A percentile compares a stretch with the other conserved stretches of the same genome.
phyloP scores from a whole-genome alignment of 1,140 invertebrate genomes.

The Drosophila murphyi region DNA sequence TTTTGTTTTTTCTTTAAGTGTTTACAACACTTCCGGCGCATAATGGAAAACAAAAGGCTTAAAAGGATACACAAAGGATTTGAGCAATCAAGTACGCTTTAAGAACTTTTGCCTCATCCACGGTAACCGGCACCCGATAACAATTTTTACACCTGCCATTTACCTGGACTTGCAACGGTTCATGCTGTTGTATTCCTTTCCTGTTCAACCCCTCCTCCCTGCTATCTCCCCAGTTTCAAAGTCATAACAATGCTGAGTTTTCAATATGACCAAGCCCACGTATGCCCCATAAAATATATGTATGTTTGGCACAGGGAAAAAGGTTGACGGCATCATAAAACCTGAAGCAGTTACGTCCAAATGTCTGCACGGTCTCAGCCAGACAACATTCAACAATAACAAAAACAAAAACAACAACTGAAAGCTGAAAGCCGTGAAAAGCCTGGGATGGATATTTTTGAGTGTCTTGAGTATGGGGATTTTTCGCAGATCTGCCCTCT shows the following conservation, averaged over 20 bases:
- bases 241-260: conserved; percentile 79
- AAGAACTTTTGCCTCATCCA: conserved; percentile 62
- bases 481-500: conserved; percentile 26
- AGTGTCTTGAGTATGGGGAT: conserved; percentile 33
- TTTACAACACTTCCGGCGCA: conserved; percentile 81
- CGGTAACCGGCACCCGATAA: conserved; percentile 45
- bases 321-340: conserved; percentile 65
- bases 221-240: conserved; percentile 40
- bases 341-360: conserved; percentile 74
- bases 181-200: conserved; percentile 19
- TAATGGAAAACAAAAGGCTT: conserved; percentile 83
- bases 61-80: conserved; percentile 83
- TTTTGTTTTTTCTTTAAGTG: conserved; percentile 51
- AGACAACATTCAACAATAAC: conserved; percentile 54
- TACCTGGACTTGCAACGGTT: conserved; percentile 39
- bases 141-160: conserved; percentile 69
- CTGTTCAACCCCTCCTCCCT: conserved; percentile 4
- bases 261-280: conserved; percentile 71
- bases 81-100: conserved; percentile 80
- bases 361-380: conserved; percentile 68
- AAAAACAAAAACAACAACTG: background rate
- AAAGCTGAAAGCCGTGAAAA: conserved; percentile 36
- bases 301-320: conserved; percentile 30
- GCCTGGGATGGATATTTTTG: conserved; percentile 14
- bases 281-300: conserved; percentile 64